Evolutionary conservation across 2,797 vertebrate genomes (phyloP).

Genomic region (Setipinna tenuifilis): DNA sequence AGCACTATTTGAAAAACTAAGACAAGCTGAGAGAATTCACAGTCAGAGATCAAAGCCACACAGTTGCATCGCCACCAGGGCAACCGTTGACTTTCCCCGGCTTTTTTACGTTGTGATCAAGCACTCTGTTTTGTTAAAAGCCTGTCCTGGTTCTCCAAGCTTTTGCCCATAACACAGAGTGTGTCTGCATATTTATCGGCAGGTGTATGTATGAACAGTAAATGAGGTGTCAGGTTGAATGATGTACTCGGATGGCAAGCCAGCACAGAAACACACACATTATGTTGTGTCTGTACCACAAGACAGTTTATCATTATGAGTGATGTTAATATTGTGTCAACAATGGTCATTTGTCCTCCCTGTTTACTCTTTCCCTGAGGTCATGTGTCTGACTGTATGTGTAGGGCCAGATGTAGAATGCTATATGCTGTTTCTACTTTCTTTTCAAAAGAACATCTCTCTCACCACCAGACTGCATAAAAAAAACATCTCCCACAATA

Average conservation of each 20-base stretch:
- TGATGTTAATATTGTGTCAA: constrained; percentile 50
- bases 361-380: constrained; percentile 43
- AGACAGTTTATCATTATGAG: constrained; percentile 48
- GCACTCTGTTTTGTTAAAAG: constrained; percentile 61
- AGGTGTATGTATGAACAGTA: constrained; percentile 58
- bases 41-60: constrained; percentile 65
- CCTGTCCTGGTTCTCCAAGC: constrained; percentile 45
- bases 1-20: constrained; percentile 61
- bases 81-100: constrained; percentile 44
- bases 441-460: neutral
- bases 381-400: constrained; percentile 22
- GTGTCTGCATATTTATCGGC: constrained; percentile 55
- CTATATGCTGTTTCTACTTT: neutral
- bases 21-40: constrained; percentile 63
- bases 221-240: constrained; percentile 62
- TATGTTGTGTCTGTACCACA: constrained; percentile 35
- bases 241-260: constrained; percentile 49
- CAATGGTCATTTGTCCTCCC: constrained; percentile 46
- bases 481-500: constrained; percentile 19
- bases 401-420: neutral
- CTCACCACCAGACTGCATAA: neutral
- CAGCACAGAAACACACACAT: constrained; percentile 30
- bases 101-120: constrained; percentile 49
- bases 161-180: constrained; percentile 40
- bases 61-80: constrained; percentile 50